These are phyloP conservation scores for Aporrectodea caliginosa DNA, from an alignment of 1,140 invertebrate genomes.

Conservation along the genomic window DNA sequence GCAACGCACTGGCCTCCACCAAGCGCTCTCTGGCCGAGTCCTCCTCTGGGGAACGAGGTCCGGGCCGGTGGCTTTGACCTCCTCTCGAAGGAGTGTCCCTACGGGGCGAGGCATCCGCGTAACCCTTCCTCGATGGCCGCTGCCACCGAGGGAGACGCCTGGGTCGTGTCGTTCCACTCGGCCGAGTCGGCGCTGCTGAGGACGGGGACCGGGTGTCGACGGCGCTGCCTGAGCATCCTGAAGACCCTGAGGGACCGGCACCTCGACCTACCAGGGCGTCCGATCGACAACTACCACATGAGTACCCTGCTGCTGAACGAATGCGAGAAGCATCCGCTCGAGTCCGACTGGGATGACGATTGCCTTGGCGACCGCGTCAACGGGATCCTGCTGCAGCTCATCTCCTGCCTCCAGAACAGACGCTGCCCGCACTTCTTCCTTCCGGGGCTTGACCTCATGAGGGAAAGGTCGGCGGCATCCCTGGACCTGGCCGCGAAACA, in stretches of 20 bases:
- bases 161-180: conserved; percentile 89
- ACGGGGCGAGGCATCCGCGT: conserved; percentile 41
- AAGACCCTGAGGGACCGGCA: conserved; percentile 91
- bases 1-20: conserved; percentile 91
- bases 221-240: conserved; percentile 82
- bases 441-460: conserved; percentile 57
- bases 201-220: conserved; percentile 69
- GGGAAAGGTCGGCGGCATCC: conserved; percentile 85
- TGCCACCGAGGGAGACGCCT: conserved; percentile 82
- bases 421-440: conserved; percentile 67
- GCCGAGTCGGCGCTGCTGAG: conserved; percentile 86
- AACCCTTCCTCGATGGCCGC: conserved; percentile 55
- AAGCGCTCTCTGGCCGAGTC: conserved; percentile 87
- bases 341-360: conserved; percentile 90
- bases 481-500: conserved; percentile 93
- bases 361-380: conserved; percentile 90
- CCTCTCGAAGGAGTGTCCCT: conserved; percentile 75
- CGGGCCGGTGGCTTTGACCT: conserved; percentile 96
- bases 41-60: conserved; percentile 87
- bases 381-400: conserved; percentile 90
- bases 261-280: conserved; percentile 75
- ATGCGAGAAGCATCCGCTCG: conserved; percentile 93
- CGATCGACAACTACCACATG: conserved; percentile 26
- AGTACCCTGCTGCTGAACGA: conserved; percentile 71
- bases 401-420: conserved; percentile 92